Percentiles rank a stretch among this genome's conserved stretches.
These are phyloP conservation scores for Hydropsyche betteni DNA, from an alignment of 2,888 invertebrate species.

Conservation along the genomic window DNA sequence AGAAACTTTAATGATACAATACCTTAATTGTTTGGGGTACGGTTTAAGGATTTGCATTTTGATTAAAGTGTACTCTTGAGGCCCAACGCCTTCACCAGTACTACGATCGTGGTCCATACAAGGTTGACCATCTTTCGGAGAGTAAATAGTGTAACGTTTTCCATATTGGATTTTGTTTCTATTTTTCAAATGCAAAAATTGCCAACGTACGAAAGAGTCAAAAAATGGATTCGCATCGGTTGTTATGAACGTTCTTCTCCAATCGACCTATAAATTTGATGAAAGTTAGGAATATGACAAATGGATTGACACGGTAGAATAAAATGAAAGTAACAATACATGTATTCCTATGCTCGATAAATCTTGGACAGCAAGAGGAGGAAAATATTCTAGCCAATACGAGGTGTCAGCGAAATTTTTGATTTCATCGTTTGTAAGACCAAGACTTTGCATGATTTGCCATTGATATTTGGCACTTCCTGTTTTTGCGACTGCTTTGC, in stretches of 20 bases:
- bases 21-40: slow-evolving; percentile 76
- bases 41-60: slow-evolving; percentile 88
- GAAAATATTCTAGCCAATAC: slow-evolving; percentile 98
- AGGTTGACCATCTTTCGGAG: slow-evolving; percentile 95
- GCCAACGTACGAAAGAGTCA: slow-evolving; percentile 98
- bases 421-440: slow-evolving; percentile 91
- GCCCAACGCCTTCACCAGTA: slow-evolving; percentile 96
- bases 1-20: slow-evolving; percentile 48
- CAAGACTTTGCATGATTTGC: slow-evolving; percentile 97
- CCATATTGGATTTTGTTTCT: slow-evolving; percentile 94
- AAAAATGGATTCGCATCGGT: slow-evolving; percentile 98
- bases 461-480: slow-evolving; percentile 93
- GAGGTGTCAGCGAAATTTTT: slow-evolving; percentile 87
- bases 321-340: slow-evolving; percentile 66
- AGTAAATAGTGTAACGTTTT: slow-evolving; percentile 95
- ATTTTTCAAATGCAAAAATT: slow-evolving; percentile 85
- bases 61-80: slow-evolving; percentile 96
- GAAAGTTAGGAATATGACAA: not conserved
- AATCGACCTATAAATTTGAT: slow-evolving; percentile 78
- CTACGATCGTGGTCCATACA: slow-evolving; percentile 99
- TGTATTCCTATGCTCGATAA: slow-evolving; percentile 89
- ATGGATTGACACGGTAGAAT: not conserved
- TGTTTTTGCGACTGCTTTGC: slow-evolving; percentile 93
- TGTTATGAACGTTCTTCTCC: slow-evolving; percentile 98
- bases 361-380: slow-evolving; percentile 87